Evolutionary conservation across 1,140 invertebrate species (phyloP).

Genomic region (Neelides sp.): DNA sequence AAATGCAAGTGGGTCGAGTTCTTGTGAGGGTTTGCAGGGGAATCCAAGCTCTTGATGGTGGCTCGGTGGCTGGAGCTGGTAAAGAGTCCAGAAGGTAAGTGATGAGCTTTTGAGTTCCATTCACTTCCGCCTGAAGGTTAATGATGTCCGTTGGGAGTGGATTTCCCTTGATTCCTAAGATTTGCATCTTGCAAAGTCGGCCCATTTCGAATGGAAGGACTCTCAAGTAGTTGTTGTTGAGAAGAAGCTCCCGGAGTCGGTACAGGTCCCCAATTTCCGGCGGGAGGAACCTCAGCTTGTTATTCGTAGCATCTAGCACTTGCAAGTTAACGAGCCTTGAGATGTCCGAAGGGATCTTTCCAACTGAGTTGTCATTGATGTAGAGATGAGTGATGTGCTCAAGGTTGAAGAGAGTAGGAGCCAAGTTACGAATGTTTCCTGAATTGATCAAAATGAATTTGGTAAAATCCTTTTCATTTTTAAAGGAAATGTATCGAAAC

Average conservation of each 20-base stretch:
- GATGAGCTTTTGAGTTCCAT: slow-evolving; percentile 84
- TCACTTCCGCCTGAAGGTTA: slow-evolving; percentile 77
- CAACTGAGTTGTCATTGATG: slow-evolving; percentile 85
- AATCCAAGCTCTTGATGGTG: slow-evolving; percentile 28
- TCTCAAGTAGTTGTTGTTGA: slow-evolving; percentile 86
- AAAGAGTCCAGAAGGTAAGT: slow-evolving; percentile 87
- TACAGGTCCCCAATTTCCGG: slow-evolving; percentile 90
- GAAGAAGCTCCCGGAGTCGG: slow-evolving; percentile 79
- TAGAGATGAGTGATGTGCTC: slow-evolving; percentile 83
- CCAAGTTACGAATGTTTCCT: slow-evolving; percentile 85
- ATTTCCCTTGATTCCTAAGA: slow-evolving; percentile 81
- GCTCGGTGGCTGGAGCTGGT: slow-evolving; percentile 39
- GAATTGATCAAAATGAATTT: slow-evolving; percentile 32
- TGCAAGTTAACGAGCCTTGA: slow-evolving; percentile 65
- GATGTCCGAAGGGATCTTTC: slow-evolving; percentile 77
- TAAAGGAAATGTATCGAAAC: too few species aligned
- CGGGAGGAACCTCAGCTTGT: slow-evolving; percentile 84
- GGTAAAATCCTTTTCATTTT: not conserved
- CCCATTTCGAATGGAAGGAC: slow-evolving; percentile 92
- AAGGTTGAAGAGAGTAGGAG: slow-evolving; percentile 77
- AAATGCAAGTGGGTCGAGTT: slow-evolving; percentile 40
- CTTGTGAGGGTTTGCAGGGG: slow-evolving; percentile 26
- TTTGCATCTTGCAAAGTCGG: slow-evolving; percentile 89
- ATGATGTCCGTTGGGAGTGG: slow-evolving; percentile 85
- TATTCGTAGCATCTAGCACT: slow-evolving; percentile 80